A percentile compares a stretch with the other conserved stretches of the same genome.
phyloP scores from a whole-genome alignment of 2,888 invertebrate genomes.

The Listrodromus nycthemerus region DNA sequence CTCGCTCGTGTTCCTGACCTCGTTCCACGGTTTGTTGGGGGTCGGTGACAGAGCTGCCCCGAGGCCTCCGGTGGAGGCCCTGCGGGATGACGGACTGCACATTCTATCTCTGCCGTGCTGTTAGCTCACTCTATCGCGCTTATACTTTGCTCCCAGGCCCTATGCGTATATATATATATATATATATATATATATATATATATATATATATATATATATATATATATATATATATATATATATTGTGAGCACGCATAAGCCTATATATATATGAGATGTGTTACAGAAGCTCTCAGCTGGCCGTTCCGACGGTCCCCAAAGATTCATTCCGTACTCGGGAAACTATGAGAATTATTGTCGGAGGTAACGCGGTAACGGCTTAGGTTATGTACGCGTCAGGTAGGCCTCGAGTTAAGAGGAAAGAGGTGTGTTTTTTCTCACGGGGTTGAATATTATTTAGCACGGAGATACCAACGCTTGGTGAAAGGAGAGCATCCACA shows the following conservation, averaged over 20 bases:
- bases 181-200: neutral
- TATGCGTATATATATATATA: neutral
- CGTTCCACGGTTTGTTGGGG: conserved; percentile 80
- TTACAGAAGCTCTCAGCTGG: conserved; percentile 21
- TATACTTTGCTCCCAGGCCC: conserved; percentile 13
- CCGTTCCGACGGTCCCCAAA: conserved; percentile 17
- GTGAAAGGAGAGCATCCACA: too few relatives aligned
- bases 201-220: neutral
- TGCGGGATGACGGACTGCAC: conserved; percentile 57
- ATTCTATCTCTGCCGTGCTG: neutral
- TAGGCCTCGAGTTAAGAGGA: neutral
- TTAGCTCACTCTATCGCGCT: conserved; percentile 10
- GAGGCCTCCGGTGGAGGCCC: conserved; percentile 53
- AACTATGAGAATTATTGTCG: conserved; percentile 31
- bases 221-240: neutral
- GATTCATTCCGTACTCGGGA: conserved; percentile 33
- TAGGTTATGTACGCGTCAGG: neutral
- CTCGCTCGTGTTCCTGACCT: conserved; percentile 79
- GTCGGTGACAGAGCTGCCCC: conserved; percentile 78
- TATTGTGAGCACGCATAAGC: too few relatives aligned
- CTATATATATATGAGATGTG: conserved; percentile 12
- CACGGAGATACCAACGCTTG: too few relatives aligned
- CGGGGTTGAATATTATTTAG: too few relatives aligned
- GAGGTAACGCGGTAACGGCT: conserved; percentile 6
- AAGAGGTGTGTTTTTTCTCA: neutral